These are phyloP conservation scores for Anser cygnoides DNA, from an alignment of 2,113 vertebrate genomes.

Conservation along the genomic window DNA sequence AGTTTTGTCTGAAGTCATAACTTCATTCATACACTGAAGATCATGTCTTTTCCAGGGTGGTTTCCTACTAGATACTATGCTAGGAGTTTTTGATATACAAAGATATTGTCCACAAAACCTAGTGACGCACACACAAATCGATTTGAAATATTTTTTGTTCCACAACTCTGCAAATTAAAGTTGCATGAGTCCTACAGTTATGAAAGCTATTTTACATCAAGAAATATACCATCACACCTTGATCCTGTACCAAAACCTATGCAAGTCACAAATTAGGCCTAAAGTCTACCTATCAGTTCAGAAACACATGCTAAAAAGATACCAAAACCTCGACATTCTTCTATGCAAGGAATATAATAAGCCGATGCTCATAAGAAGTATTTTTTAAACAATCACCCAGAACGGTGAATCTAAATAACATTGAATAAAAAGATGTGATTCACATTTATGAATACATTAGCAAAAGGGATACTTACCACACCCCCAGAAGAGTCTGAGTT, in stretches of 20 bases:
- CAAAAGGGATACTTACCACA: not conserved
- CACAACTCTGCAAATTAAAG: not conserved
- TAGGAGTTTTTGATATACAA: not conserved
- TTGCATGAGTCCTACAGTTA: not conserved
- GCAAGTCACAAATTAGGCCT: not conserved
- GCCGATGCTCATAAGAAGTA: not conserved
- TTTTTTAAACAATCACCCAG: not conserved
- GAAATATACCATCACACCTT: not conserved
- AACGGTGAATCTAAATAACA: not conserved
- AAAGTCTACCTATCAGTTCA: not conserved
- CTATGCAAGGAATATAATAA: not conserved
- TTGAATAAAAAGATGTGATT: not conserved
- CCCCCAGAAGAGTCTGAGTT: not conserved
- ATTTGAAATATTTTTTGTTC: slow-evolving; percentile 26
- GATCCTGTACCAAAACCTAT: not conserved
- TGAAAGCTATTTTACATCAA: not conserved
- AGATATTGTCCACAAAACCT: slow-evolving; percentile 3
- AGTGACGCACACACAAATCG: not conserved
- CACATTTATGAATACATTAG: not conserved
- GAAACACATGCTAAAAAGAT: not conserved
- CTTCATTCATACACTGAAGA: slow-evolving; percentile 8
- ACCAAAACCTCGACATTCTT: not conserved
- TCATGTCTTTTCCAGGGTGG: not conserved
- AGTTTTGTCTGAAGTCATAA: not conserved
- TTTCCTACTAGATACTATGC: slow-evolving; percentile 21